phyloP scores from a whole-genome alignment of 2,888 invertebrate species.

The Syrista parreyssii region DNA sequence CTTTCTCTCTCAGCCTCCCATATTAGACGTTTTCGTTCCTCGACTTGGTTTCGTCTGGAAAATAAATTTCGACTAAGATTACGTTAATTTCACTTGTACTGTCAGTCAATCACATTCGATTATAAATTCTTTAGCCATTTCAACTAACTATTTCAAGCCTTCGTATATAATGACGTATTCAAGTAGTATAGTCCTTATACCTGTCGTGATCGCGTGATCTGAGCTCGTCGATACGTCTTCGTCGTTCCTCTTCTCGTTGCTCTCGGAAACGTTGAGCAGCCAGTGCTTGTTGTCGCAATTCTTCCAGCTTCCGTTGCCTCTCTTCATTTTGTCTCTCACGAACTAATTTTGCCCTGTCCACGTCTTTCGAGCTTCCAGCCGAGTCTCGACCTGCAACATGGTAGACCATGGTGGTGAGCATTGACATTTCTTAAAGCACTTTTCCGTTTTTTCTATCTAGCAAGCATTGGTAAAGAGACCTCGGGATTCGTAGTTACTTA shows the following conservation, averaged over 20 bases:
- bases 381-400: constrained; percentile 59
- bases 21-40: constrained; percentile 89
- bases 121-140: background rate
- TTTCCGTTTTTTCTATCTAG: background rate
- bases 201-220: constrained; percentile 81
- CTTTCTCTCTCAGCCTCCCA: constrained; percentile 90
- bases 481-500: background rate
- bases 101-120: too few species aligned
- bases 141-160: background rate
- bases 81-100: background rate
- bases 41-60: constrained; percentile 72
- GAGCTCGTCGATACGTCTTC: constrained; percentile 85
- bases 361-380: constrained; percentile 56
- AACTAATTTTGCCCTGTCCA: constrained; percentile 70
- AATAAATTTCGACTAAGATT: background rate
- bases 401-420: background rate
- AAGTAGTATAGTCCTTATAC: constrained; percentile 30
- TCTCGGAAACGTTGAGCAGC: constrained; percentile 91
- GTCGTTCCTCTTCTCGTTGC: constrained; percentile 87
- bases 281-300: constrained; percentile 88
- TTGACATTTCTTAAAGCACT: background rate
- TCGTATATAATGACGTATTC: background rate
- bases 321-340: constrained; percentile 92
- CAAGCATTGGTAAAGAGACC: background rate
- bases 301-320: constrained; percentile 88